Conservation (phyloP, 2,113 vertebrate genomes). For the Larimichthys polyactis region DNA sequence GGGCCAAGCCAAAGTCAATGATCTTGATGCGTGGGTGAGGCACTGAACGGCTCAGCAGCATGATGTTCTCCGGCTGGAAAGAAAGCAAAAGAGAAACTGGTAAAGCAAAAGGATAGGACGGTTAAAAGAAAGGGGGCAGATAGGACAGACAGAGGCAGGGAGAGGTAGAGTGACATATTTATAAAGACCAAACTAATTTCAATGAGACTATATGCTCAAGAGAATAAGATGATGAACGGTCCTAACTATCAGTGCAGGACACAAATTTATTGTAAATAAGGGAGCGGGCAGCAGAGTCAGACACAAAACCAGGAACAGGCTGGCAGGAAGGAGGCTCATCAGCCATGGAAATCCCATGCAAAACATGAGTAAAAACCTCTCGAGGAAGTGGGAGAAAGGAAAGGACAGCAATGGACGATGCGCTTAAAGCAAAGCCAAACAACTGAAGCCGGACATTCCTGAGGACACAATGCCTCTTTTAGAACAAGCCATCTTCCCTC, state of each 20-base stretch:
- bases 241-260: neutral
- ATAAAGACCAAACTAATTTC: too few relatives aligned
- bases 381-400: constrained; percentile 64
- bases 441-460: constrained; percentile 45
- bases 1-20: constrained; percentile 98
- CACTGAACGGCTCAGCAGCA: constrained; percentile 93
- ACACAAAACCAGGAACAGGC: constrained; percentile 42
- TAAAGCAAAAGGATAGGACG: neutral
- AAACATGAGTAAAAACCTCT: constrained; percentile 64
- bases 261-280: neutral
- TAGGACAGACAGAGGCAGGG: neutral
- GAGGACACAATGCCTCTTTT: constrained; percentile 50
- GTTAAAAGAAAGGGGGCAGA: neutral
- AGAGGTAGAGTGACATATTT: too few relatives aligned
- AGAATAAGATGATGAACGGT: too few relatives aligned
- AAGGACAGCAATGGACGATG: constrained; percentile 21
- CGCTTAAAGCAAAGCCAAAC: constrained; percentile 9
- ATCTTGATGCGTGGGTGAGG: constrained; percentile 98
- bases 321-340: constrained; percentile 52
- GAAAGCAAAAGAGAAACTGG: neutral
- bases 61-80: constrained; percentile 96
- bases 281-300: neutral
- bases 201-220: neutral
- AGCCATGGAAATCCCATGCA: constrained; percentile 83
- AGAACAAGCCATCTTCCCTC: constrained; percentile 12